Percentiles rank a stretch among this genome's conserved stretches.
These are phyloP conservation scores for Lophotriccus pileatus DNA, from an alignment of 2,797 vertebrate species.

Conservation along the genomic window DNA sequence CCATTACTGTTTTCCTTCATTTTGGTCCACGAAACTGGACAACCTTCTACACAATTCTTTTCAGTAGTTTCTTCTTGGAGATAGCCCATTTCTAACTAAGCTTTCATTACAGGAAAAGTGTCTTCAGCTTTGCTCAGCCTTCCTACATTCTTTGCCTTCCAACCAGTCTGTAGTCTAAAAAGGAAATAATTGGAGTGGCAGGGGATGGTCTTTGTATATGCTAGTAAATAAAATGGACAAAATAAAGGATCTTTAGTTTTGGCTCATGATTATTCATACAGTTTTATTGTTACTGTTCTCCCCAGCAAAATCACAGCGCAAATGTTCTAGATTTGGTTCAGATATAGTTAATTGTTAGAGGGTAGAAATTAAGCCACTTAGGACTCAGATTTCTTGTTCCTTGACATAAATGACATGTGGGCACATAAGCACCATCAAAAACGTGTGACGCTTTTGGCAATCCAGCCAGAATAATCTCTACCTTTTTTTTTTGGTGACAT, in stretches of 20 bases:
- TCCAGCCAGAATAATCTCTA: neutral
- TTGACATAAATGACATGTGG: neutral
- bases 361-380: neutral
- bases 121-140: neutral
- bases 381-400: neutral
- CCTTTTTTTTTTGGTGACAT: neutral
- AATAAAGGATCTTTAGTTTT: neutral
- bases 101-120: neutral
- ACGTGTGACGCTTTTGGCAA: neutral
- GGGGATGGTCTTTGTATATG: neutral
- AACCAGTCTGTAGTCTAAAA: neutral
- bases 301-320: neutral
- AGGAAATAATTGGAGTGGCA: rapidly evolving
- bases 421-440: neutral
- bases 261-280: neutral
- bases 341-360: neutral
- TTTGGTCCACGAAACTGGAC: neutral
- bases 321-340: neutral
- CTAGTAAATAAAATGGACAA: neutral
- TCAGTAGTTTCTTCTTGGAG: neutral
- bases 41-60: neutral
- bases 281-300: neutral
- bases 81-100: neutral
- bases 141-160: neutral
- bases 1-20: neutral